These are phyloP conservation scores for Phalacrocorax aristotelis DNA, from an alignment of 2,113 vertebrate genomes.

Conservation along the genomic window DNA sequence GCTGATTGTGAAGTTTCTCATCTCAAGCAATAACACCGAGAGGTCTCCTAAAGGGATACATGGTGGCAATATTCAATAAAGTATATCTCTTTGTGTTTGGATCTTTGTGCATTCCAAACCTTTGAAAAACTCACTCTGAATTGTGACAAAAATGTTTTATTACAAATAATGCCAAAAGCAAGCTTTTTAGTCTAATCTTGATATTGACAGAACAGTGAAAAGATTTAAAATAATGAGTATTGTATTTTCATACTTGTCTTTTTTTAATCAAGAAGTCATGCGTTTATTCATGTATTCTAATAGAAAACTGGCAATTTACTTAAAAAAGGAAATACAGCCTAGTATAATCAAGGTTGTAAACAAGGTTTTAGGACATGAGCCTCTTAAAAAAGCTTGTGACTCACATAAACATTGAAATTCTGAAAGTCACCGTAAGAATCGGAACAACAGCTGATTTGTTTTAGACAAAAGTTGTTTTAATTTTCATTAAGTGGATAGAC, in stretches of 20 bases:
- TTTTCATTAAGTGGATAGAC: neutral
- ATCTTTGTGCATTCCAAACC: neutral
- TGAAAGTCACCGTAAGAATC: neutral
- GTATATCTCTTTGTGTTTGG: neutral
- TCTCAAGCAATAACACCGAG: neutral
- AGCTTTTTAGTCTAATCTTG: neutral
- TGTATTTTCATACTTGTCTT: neutral
- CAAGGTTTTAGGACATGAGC: neutral
- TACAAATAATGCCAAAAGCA: neutral
- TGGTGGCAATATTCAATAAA: neutral
- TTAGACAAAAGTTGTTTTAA: neutral
- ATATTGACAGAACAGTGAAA: neutral
- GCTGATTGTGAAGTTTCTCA: neutral
- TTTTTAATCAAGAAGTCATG: neutral
- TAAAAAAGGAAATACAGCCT: neutral
- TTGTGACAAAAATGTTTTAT: neutral
- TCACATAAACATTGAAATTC: neutral
- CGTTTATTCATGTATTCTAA: neutral
- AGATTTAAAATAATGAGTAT: neutral
- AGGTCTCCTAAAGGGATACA: neutral
- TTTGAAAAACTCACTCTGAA: neutral
- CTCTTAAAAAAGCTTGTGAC: neutral
- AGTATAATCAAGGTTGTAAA: neutral
- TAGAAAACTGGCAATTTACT: neutral
- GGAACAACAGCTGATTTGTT: neutral